A percentile compares a stretch with the other conserved stretches of the same genome.
phyloP scores from a whole-genome alignment of 2,113 vertebrate species.

The Ctenomys sociabilis region DNA sequence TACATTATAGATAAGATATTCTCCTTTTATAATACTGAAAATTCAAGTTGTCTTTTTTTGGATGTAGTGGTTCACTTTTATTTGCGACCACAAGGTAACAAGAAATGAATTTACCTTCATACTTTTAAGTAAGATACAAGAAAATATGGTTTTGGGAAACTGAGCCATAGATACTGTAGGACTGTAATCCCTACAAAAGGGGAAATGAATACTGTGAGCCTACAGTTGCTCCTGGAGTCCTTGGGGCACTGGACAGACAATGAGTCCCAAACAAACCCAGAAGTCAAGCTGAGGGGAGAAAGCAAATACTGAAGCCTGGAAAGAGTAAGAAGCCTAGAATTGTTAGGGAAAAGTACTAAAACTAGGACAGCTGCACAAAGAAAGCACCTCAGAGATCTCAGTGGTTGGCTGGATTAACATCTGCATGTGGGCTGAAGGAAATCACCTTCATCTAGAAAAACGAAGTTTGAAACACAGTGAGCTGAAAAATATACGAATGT shows the following conservation, averaged over 20 bases:
- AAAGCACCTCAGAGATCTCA: neutral
- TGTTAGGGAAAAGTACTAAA: neutral
- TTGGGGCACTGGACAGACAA: neutral
- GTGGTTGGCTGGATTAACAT: neutral
- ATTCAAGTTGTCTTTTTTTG: slow-evolving; percentile 66
- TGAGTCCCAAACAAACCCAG: neutral
- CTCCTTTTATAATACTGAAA: slow-evolving; percentile 71
- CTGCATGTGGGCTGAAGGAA: neutral
- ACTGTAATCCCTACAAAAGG: neutral
- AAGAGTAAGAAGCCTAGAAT: neutral
- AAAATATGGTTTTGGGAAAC: neutral
- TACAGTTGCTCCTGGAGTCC: neutral
- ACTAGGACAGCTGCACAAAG: neutral
- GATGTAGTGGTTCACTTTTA: slow-evolving; percentile 47
- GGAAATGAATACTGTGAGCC: neutral
- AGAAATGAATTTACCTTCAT: neutral
- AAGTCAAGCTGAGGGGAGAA: neutral
- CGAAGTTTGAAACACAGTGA: neutral
- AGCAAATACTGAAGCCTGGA: neutral
- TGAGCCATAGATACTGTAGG: neutral
- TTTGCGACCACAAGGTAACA: slow-evolving; percentile 28
- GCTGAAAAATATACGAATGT: neutral
- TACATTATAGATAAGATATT: slow-evolving; percentile 49
- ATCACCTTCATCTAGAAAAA: slow-evolving; percentile 30
- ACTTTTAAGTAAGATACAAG: neutral